Conservation (phyloP, 2,113 vertebrate species). For the Podocnemis expansa region DNA sequence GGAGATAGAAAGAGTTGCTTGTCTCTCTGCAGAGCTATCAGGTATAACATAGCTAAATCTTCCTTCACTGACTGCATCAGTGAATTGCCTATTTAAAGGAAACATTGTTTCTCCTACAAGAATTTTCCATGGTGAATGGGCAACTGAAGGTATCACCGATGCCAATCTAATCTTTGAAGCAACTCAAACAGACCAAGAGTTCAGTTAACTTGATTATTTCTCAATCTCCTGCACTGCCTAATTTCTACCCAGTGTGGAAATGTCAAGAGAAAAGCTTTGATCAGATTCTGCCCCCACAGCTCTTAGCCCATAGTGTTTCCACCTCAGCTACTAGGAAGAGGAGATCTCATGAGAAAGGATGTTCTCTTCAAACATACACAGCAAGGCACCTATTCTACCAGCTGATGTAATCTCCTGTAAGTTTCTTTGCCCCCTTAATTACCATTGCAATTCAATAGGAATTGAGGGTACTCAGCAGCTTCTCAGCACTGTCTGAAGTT, state of each 20-base stretch:
- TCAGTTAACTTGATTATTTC: neutral
- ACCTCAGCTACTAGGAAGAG: neutral
- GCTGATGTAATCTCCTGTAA: accelerated
- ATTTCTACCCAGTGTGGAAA: neutral
- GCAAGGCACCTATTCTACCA: neutral
- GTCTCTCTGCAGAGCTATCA: neutral
- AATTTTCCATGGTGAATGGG: neutral
- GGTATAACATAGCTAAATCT: neutral
- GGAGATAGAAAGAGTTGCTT: neutral
- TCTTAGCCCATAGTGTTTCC: neutral
- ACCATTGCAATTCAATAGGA: neutral
- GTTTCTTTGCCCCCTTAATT: neutral
- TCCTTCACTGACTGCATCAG: neutral
- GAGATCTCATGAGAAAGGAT: neutral
- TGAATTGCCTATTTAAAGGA: neutral
- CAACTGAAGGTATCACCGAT: neutral
- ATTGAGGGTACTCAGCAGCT: neutral
- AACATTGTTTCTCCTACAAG: accelerated
- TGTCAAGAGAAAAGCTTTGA: neutral
- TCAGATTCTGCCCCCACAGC: neutral
- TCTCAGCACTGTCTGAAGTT: neutral
- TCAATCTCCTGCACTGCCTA: neutral
- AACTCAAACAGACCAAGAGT: neutral
- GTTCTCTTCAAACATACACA: neutral
- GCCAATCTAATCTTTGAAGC: neutral